These are phyloP conservation scores for Tachina grossa DNA, from an alignment of 2,888 invertebrate genomes.

Conservation along the genomic window DNA sequence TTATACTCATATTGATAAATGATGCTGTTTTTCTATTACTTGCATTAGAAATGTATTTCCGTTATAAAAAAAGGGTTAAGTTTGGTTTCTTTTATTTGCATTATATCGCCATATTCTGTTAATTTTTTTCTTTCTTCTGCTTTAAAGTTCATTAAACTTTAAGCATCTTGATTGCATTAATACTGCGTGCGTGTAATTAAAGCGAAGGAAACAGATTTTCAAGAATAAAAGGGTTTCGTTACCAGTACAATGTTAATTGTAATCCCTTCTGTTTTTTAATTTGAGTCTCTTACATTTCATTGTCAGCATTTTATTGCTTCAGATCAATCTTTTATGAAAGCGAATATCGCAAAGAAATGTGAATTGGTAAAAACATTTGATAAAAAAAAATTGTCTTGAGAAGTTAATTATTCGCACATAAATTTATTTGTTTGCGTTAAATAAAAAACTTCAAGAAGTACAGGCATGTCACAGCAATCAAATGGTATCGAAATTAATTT, in stretches of 20 bases:
- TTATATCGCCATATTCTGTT: conserved; percentile 34
- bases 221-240: conserved; percentile 30
- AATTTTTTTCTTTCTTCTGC: no score
- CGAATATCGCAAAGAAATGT: no score
- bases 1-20: conserved; percentile 62
- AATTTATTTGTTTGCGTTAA: no score
- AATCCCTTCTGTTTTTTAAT: conserved; percentile 49
- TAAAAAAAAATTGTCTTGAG: no score
- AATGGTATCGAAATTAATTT: no score
- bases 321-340: conserved; percentile 7
- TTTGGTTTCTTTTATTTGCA: conserved; percentile 28
- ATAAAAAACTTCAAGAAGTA: no score
- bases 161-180: conserved; percentile 51
- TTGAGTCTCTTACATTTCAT: conserved; percentile 9
- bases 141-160: conserved; percentile 68
- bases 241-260: conserved; percentile 43
- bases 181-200: conserved; percentile 39
- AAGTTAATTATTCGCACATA: no score
- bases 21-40: conserved; percentile 64
- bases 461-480: no score
- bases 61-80: conserved; percentile 65
- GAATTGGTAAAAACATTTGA: no score
- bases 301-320: conserved; percentile 37
- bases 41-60: conserved; percentile 69
- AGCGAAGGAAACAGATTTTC: conserved; percentile 36